These are phyloP conservation scores for Centropristis striata DNA, from an alignment of 2,113 vertebrate species.

Conservation along the genomic window DNA sequence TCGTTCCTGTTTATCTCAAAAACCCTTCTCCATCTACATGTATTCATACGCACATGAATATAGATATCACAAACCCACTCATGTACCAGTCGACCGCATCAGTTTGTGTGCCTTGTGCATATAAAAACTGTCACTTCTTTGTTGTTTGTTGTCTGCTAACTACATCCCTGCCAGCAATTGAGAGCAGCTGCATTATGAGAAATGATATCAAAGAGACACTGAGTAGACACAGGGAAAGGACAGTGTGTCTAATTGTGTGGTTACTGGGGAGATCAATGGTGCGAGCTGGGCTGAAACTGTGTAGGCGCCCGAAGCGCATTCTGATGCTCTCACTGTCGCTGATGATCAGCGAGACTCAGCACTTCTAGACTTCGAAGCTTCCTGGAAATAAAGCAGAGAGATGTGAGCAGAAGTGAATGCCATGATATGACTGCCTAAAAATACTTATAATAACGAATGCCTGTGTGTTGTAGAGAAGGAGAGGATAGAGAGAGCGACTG, in stretches of 20 bases:
- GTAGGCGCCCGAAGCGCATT: constrained; percentile 69
- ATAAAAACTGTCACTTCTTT: background rate
- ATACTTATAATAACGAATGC: background rate
- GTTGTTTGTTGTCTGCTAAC: background rate
- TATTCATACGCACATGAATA: background rate
- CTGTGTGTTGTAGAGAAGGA: background rate
- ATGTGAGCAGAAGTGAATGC: constrained; percentile 48
- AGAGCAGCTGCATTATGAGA: constrained; percentile 59
- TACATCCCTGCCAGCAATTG: constrained; percentile 11
- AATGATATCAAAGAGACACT: constrained; percentile 52
- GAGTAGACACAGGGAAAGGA: constrained; percentile 60
- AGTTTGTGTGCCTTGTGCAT: background rate
- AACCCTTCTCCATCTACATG: background rate
- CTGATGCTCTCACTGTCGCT: constrained; percentile 57
- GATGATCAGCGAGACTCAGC: constrained; percentile 66
- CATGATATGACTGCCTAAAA: constrained; percentile 16
- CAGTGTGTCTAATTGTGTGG: constrained; percentile 50
- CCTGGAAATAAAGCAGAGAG: constrained; percentile 71
- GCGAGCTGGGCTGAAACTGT: constrained; percentile 75
- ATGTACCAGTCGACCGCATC: background rate
- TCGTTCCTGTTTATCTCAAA: background rate
- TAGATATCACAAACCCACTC: background rate
- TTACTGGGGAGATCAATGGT: constrained; percentile 60
- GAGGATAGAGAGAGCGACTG: background rate
- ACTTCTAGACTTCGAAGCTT: constrained; percentile 63